Evolutionary conservation across 2,113 vertebrate genomes (phyloP).

Genomic region (Salvelinus fontinalis): DNA sequence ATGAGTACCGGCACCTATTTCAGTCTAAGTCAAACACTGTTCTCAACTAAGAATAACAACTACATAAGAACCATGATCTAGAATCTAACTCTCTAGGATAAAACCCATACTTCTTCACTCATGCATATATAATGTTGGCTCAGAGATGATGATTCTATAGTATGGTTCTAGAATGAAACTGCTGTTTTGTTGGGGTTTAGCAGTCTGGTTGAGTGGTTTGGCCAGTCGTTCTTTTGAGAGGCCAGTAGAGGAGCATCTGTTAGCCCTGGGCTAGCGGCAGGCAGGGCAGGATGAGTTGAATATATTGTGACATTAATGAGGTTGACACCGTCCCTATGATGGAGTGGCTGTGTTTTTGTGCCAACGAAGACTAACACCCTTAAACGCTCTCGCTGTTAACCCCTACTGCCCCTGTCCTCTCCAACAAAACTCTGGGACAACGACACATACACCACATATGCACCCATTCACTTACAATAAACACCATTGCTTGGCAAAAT

Average conservation of each 20-base stretch:
- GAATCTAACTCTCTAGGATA: too few relatives aligned
- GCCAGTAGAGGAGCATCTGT: constrained; percentile 60
- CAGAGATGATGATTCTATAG: neutral
- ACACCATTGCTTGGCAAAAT: neutral
- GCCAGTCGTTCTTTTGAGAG: constrained; percentile 26
- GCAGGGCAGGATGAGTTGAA: constrained; percentile 43
- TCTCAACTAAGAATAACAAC: too few relatives aligned
- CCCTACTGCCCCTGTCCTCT: constrained; percentile 60
- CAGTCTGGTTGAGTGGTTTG: neutral
- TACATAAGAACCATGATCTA: too few relatives aligned
- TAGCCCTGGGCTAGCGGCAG: constrained; percentile 50
- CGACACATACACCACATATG: constrained; percentile 44
- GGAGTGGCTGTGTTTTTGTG: constrained; percentile 73
- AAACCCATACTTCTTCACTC: neutral
- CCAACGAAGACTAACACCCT: constrained; percentile 64
- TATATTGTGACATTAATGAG: constrained; percentile 78
- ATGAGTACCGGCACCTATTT: too few relatives aligned
- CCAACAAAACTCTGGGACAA: constrained; percentile 53
- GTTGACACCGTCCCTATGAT: constrained; percentile 69
- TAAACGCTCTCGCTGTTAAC: constrained; percentile 74
- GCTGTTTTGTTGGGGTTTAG: constrained; percentile 1
- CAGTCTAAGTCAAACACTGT: too few relatives aligned
- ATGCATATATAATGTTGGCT: constrained; percentile 19
- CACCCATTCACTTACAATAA: constrained; percentile 12
- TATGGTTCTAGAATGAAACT: constrained; percentile 33